Conservation (phyloP, 2,113 vertebrate species). For the Perccottus glenii region DNA sequence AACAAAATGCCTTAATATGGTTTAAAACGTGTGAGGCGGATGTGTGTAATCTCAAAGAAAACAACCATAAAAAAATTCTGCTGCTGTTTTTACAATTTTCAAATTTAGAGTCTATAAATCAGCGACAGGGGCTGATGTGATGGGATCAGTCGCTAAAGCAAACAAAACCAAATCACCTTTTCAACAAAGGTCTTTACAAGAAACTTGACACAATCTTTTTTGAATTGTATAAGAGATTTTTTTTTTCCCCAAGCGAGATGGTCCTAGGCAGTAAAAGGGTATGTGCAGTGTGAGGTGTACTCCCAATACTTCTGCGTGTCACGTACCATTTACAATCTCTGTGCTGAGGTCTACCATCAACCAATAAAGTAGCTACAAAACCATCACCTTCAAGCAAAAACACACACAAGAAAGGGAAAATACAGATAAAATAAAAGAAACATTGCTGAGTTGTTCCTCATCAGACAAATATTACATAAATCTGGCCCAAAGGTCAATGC, state of each 20-base stretch:
- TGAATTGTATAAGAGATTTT: too few species aligned
- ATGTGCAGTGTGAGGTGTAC: slow-evolving; percentile 42
- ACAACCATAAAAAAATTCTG: too few species aligned
- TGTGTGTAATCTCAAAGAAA: too few species aligned
- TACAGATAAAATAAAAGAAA: slow-evolving; percentile 41
- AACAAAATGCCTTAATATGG: too few species aligned
- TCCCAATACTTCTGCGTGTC: slow-evolving; percentile 48
- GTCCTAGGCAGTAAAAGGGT: slow-evolving; percentile 35
- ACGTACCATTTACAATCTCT: slow-evolving; percentile 44
- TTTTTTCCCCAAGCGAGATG: slow-evolving; percentile 43
- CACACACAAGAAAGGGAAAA: slow-evolving; percentile 9
- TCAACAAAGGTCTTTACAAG: too few species aligned
- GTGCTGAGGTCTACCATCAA: slow-evolving; percentile 40
- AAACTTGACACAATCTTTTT: too few species aligned
- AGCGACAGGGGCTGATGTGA: too few species aligned
- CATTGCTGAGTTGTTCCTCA: slow-evolving; percentile 22
- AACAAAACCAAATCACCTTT: too few species aligned
- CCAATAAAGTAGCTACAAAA: slow-evolving; percentile 46
- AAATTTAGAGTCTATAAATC: too few species aligned
- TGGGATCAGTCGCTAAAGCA: too few species aligned
- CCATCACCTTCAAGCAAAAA: slow-evolving; percentile 46
- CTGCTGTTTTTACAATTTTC: too few species aligned
- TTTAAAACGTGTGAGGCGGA: too few species aligned
- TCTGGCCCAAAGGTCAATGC: slow-evolving; percentile 37
- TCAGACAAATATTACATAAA: slow-evolving; percentile 20